A percentile compares a stretch with the other conserved stretches of the same genome.
These are phyloP conservation scores for Mycogona germanica DNA, from an alignment of 2,888 invertebrate species.

Conservation along the genomic window DNA sequence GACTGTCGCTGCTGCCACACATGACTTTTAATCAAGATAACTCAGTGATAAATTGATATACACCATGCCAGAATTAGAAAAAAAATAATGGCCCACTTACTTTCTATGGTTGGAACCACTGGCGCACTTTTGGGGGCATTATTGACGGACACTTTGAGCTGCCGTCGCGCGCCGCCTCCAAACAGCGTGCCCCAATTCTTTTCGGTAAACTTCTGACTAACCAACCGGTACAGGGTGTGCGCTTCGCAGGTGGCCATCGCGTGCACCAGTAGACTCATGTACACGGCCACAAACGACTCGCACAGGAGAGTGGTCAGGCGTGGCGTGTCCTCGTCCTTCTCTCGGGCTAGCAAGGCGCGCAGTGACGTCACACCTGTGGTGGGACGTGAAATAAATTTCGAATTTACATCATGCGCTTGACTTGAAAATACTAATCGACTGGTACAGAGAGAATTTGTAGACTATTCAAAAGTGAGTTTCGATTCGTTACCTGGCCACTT, in stretches of 20 bases:
- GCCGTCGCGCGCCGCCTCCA: conserved; percentile 52
- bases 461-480: background rate
- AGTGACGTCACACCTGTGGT: conserved; percentile 73
- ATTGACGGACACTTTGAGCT: conserved; percentile 60
- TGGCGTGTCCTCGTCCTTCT: conserved; percentile 90
- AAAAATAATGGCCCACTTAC: conserved; percentile 29
- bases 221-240: conserved; percentile 52
- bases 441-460: background rate
- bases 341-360: conserved; percentile 75
- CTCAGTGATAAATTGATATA: too few relatives aligned
- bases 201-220: conserved; percentile 28
- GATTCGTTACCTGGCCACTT: conserved; percentile 58
- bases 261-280: conserved; percentile 81
- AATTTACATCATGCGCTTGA: background rate
- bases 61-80: background rate
- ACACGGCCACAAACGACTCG: conserved; percentile 88
- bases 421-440: background rate
- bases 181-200: conserved; percentile 36
- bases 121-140: conserved; percentile 50
- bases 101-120: conserved; percentile 35
- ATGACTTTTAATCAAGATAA: too few relatives aligned
- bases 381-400: conserved; percentile 1
- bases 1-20: too few relatives aligned
- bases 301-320: conserved; percentile 79
- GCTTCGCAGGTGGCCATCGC: conserved; percentile 88